Percentiles rank a stretch among this genome's conserved stretches.
Conservation (phyloP, 2,888 invertebrate species). For the Phengaris alcon region DNA sequence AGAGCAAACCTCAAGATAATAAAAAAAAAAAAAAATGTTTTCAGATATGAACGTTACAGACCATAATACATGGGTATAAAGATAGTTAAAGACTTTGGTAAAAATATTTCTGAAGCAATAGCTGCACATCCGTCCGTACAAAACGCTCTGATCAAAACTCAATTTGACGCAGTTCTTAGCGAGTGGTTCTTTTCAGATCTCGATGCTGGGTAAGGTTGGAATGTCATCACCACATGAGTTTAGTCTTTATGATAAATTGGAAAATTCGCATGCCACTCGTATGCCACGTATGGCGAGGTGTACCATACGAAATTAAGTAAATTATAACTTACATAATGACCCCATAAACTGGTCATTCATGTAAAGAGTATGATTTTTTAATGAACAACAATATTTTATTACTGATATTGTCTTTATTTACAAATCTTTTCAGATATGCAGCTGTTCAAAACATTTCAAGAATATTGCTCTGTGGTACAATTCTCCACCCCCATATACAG, state of each 20-base stretch:
- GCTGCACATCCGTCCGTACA: not conserved
- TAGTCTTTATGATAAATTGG: too few species aligned
- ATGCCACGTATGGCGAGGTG: too few species aligned
- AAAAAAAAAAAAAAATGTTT: not conserved
- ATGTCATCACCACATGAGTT: too few species aligned
- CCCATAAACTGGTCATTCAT: too few species aligned
- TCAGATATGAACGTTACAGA: constrained; percentile 29
- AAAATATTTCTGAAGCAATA: constrained; percentile 22
- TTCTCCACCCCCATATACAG: constrained; percentile 45
- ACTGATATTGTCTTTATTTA: too few species aligned
- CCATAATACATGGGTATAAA: constrained; percentile 11
- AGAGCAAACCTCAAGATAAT: too few species aligned
- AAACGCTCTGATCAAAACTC: constrained; percentile 40
- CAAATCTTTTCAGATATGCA: constrained; percentile 39
- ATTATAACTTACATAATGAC: too few species aligned
- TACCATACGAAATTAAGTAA: too few species aligned
- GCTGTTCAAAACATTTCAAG: constrained; percentile 54
- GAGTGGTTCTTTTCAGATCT: constrained; percentile 55
- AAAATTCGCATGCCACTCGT: too few species aligned
- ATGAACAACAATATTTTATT: too few species aligned
- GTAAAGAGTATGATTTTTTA: too few species aligned
- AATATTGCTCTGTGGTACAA: constrained; percentile 48
- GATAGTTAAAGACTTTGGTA: constrained; percentile 11
- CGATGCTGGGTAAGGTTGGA: constrained; percentile 47
- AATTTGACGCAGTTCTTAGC: constrained; percentile 56